These are phyloP conservation scores for Leuctra nigra DNA, from an alignment of 2,888 invertebrate genomes.

Conservation along the genomic window DNA sequence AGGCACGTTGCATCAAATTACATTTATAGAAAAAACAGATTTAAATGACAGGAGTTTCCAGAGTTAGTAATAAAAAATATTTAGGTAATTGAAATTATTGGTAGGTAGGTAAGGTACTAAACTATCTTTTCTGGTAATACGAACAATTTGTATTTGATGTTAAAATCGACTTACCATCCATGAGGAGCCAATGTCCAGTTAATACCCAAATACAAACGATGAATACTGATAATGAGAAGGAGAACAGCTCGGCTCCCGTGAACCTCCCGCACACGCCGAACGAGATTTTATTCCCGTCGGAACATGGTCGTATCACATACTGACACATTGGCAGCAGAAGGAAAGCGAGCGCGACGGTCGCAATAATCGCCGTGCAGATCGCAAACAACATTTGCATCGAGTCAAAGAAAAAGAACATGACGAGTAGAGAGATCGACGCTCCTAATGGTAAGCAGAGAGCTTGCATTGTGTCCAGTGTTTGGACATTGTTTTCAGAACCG, in stretches of 20 bases:
- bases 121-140: too few relatives aligned
- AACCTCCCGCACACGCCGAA: slow-evolving; percentile 91
- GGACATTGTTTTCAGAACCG: slow-evolving; percentile 56
- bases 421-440: slow-evolving; percentile 89
- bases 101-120: too few relatives aligned
- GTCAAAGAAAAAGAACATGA: slow-evolving; percentile 99
- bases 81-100: too few relatives aligned
- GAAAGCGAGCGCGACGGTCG: slow-evolving; percentile 94
- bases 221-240: slow-evolving; percentile 84
- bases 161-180: slow-evolving; percentile 88
- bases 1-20: too few relatives aligned
- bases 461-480: slow-evolving; percentile 95
- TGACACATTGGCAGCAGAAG: slow-evolving; percentile 95
- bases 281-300: slow-evolving; percentile 76
- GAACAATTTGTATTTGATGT: too few relatives aligned
- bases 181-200: slow-evolving; percentile 96
- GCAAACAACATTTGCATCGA: slow-evolving; percentile 96
- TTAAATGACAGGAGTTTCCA: too few relatives aligned
- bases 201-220: slow-evolving; percentile 97
- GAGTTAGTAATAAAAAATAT: too few relatives aligned
- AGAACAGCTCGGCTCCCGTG: slow-evolving; percentile 88
- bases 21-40: too few relatives aligned
- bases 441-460: slow-evolving; percentile 93
- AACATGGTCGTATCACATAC: slow-evolving; percentile 81
- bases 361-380: slow-evolving; percentile 95